Evolutionary conservation across 2,888 invertebrate genomes (phyloP).

Genomic region (Crematogaster levior): DNA sequence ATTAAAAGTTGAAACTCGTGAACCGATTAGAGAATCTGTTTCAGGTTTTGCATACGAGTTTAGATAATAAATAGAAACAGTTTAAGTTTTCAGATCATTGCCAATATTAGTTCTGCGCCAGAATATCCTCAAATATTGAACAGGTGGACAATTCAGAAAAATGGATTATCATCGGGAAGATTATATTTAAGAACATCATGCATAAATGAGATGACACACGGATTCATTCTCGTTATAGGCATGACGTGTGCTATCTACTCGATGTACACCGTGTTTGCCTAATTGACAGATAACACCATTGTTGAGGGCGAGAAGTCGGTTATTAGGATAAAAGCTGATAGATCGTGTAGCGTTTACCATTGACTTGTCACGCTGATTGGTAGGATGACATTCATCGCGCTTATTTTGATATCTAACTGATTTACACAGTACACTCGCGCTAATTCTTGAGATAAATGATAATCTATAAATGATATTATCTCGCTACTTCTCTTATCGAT

Average conservation of each 20-base stretch:
- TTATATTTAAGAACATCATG: not conserved
- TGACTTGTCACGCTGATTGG: slow-evolving; percentile 51
- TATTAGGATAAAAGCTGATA: slow-evolving; percentile 51
- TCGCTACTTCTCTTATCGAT: not conserved
- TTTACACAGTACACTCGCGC: not conserved
- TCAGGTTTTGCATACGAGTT: too few relatives aligned
- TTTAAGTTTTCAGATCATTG: too few relatives aligned
- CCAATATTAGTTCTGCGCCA: too few relatives aligned
- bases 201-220: not conserved
- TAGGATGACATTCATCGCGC: not conserved
- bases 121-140: not conserved
- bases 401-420: not conserved
- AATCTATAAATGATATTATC: not conserved
- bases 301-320: slow-evolving; percentile 22
- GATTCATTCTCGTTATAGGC: not conserved
- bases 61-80: too few relatives aligned
- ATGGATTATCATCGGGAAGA: not conserved
- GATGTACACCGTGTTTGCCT: slow-evolving; percentile 16
- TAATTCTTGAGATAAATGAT: not conserved
- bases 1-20: too few relatives aligned
- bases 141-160: not conserved
- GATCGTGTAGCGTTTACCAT: slow-evolving; percentile 46
- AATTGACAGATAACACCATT: slow-evolving; percentile 57
- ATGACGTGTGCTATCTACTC: not conserved
- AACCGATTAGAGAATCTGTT: too few relatives aligned